Evolutionary conservation across 1,140 invertebrate genomes (phyloP), one percentile per base, ranked within the genome.

Genomic region (Drosophila rhopaloa): DNA sequence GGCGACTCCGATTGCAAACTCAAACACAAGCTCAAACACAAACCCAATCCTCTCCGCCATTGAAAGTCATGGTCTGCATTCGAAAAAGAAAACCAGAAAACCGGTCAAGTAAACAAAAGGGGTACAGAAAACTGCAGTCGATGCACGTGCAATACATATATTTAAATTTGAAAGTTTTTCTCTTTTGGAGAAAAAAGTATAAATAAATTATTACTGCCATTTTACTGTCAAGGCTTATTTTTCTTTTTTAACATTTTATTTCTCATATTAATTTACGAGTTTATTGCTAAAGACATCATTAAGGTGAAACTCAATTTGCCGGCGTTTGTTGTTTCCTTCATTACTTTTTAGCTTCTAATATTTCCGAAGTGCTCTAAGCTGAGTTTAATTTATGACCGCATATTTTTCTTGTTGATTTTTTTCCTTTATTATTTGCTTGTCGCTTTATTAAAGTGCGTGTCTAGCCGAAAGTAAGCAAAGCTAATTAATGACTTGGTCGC

Each of bases 281-380:
- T 74, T 67, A 80, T 84, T 58, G 76, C 80, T 67, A 84, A 88
- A 80, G 80, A 84, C 76, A 61, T 80, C 60, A 88, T 89, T 89
- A 88, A 89, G 84, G 84, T 89, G 84, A 88, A 88, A 88, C 80
- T 90, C 84, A 66, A 89, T 88, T 88, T 89, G 63, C 56, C 60
- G 70, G 55, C 55, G 53, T 55, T 38, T 67, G 37, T 86, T 74
- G 19, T 67, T 61, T 56, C 41, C 67, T 40, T 59, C 38, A 27
- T 41, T 58, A 37, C 44, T 51, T 57, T 60, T 71, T 51, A 53
- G 58, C 72, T 76, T 65, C 57, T 74, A 68, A 60, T 79, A 46
- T 76, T 79, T 61, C 62, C 70, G 41, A 24, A 40, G n/a, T 50
- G 38, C 55, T 68, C 29, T 50, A 27, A 57, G 41, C 58, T 40